These are phyloP conservation scores for Labrus mixtus DNA, from an alignment of 2,113 vertebrate genomes.

Conservation along the genomic window DNA sequence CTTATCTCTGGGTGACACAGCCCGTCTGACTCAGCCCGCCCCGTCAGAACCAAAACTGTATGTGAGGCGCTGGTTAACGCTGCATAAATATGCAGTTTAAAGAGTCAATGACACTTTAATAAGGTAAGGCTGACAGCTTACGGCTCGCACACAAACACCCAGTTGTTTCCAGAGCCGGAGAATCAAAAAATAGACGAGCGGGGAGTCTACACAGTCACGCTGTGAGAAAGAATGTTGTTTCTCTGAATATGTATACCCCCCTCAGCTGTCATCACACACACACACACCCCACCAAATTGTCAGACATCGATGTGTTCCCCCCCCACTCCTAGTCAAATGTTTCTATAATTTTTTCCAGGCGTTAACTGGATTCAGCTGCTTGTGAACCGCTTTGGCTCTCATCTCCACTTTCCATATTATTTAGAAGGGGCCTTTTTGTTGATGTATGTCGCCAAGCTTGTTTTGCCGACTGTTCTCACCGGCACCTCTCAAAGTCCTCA, in stretches of 20 bases:
- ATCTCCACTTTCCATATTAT: conserved; percentile 78
- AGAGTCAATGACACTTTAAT: conserved; percentile 85
- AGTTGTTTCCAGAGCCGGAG: conserved; percentile 63
- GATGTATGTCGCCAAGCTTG: conserved; percentile 61
- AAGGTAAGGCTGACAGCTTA: conserved; percentile 78
- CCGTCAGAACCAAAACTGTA: conserved; percentile 61
- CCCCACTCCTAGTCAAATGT: conserved; percentile 38
- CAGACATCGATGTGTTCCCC: conserved; percentile 52
- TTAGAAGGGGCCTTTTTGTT: conserved; percentile 72
- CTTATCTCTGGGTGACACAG: conserved; percentile 85
- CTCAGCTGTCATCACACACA: conserved; percentile 61
- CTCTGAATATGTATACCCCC: conserved; percentile 62
- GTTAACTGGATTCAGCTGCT: conserved; percentile 83
- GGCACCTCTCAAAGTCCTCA: conserved; percentile 83
- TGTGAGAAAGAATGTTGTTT: conserved; percentile 68
- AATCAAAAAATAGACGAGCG: conserved; percentile 51
- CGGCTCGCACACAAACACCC: conserved; percentile 72
- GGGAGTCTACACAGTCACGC: conserved; percentile 53
- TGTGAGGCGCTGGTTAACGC: conserved; percentile 74
- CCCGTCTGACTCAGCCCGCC: conserved; percentile 75
- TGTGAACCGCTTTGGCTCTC: conserved; percentile 80
- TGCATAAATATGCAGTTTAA: conserved; percentile 84
- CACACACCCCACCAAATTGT: conserved; percentile 52
- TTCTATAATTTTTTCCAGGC: conserved; percentile 85
- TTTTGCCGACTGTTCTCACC: conserved; percentile 68